Conservation (phyloP, 2,888 invertebrate species). For the Hipparchia sbordonii region DNA sequence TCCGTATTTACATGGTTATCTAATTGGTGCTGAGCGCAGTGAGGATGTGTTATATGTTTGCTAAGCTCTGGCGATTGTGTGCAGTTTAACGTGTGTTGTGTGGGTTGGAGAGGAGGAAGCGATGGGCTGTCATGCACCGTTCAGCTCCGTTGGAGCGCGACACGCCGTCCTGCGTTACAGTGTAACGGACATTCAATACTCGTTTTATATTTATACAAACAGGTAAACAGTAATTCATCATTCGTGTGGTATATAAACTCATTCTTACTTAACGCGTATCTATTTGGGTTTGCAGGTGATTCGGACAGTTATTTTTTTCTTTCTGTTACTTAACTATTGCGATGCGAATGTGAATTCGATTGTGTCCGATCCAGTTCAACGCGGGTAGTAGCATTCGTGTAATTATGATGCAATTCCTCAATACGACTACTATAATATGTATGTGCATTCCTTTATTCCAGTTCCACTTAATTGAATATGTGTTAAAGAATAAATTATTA, state of each 20-base stretch:
- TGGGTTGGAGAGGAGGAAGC: slow-evolving; percentile 48
- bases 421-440: slow-evolving; percentile 27
- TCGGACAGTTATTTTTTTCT: slow-evolving; percentile 49
- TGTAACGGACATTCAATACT: slow-evolving; percentile 70
- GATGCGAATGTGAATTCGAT: slow-evolving; percentile 63
- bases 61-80: slow-evolving; percentile 57
- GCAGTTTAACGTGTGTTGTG: slow-evolving; percentile 38
- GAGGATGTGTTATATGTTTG: slow-evolving; percentile 50
- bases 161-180: slow-evolving; percentile 66
- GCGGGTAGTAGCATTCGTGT: slow-evolving; percentile 15
- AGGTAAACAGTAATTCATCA: slow-evolving; percentile 19
- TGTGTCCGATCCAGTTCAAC: slow-evolving; percentile 42
- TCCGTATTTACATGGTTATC: slow-evolving; percentile 57
- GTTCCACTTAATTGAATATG: slow-evolving; percentile 11
- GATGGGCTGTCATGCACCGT: slow-evolving; percentile 61
- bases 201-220: slow-evolving; percentile 46
- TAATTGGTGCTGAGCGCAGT: slow-evolving; percentile 64
- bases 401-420: slow-evolving; percentile 38
- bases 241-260: slow-evolving; percentile 35
- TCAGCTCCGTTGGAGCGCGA: slow-evolving; percentile 79
- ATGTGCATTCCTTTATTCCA: slow-evolving; percentile 23
- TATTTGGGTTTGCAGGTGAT: slow-evolving; percentile 55
- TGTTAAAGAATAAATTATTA: not conserved
- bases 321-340: slow-evolving; percentile 48
- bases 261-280: slow-evolving; percentile 26